Base-by-base conservation (phyloP, 2,797 vertebrate species). In the Morelia viridis region DNA sequence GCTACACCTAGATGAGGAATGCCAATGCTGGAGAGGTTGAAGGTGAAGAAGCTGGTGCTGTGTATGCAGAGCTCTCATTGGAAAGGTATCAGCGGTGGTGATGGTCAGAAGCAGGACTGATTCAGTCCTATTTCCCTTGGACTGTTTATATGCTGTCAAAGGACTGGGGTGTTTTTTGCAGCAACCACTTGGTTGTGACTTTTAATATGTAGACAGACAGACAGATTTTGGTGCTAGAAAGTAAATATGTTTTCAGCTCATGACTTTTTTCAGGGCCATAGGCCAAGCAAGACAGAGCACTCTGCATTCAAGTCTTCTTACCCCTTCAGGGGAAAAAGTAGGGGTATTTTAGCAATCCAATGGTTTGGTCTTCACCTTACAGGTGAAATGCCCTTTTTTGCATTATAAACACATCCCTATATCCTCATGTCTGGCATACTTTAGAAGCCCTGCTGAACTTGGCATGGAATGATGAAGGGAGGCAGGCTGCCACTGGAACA, bases 401-500 rank as follows among this genome's bases (percentile, higher is more conserved):
- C 89, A 31, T 85, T 93, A 62, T 89, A 93, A 93, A 86, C 50
- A 24, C 92, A 95, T 93, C 87, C 89, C 46, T 88, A 85, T 96
- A 85, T 80, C 9, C 11, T 85, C 41, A 3, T 83, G 92, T 92
- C 91, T 95, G 90, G 88, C 61, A 58, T 94, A 53, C 56, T 89
- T 92, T 88, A 80, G 92, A 91, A 95, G 86, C 93, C 89, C 93
- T 71, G 95, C 92, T 93, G 95, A 91, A 96, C 93, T 92, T 96
- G 96, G 94, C 93, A 76, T 2, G 89, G 64, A 91, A 92, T 46
- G 95, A 94, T 94, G 35, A 85, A 22, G 80, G 83, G 96, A 88
- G 94, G 94, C 94, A 92, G 0, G 4, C 60, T 96, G 96, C 94
- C 96, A 97, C 96, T 88, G 9, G 92, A 93, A 91, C 96, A 97